Evolutionary conservation across 1,140 invertebrate species (phyloP).

Genomic region (Dreissena polymorpha): DNA sequence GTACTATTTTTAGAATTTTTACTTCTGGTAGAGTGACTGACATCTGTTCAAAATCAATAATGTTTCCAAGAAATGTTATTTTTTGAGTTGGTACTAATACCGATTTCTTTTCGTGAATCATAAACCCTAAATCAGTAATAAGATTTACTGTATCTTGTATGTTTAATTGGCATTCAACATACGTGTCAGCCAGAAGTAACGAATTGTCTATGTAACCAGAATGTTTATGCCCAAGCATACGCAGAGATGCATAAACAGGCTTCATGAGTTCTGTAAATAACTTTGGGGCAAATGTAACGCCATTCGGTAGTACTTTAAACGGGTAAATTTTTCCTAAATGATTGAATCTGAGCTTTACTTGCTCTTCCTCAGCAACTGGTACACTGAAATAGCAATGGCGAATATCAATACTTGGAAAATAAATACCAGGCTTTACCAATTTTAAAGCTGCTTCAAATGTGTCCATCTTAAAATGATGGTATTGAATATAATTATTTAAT

Average conservation of each 20-base stretch:
- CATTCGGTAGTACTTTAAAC: conserved; percentile 23
- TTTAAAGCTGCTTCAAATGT: conserved; percentile 27
- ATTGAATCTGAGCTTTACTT: conserved; percentile 25
- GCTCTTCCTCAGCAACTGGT: conserved; percentile 6
- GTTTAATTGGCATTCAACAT: conserved; percentile 45
- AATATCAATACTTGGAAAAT: conserved; percentile 54
- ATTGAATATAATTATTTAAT: conserved; percentile 28
- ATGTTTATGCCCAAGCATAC: conserved; percentile 36
- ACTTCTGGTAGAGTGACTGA: conserved; percentile 30
- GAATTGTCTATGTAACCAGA: conserved; percentile 29
- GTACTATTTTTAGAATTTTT: conserved; percentile 36
- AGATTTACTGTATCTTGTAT: conserved; percentile 38
- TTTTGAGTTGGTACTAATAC: conserved; percentile 38
- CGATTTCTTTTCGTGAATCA: conserved; percentile 53
- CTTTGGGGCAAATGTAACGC: conserved; percentile 15
- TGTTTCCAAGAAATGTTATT: conserved; percentile 53
- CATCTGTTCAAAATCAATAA: conserved; percentile 56
- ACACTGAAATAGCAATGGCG: conserved; percentile 59
- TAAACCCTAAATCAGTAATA: conserved; percentile 41
- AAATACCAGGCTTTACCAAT: conserved; percentile 21
- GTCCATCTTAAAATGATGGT: conserved; percentile 37
- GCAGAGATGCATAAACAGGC: conserved; percentile 49
- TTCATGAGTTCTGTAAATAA: conserved; percentile 24
- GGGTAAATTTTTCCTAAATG: conserved; percentile 30
- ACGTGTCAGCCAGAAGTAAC: conserved; percentile 28